Percentiles rank a stretch among this genome's conserved stretches.
Conservation (phyloP, 2,888 invertebrate species). For the Aethes cnicana region DNA sequence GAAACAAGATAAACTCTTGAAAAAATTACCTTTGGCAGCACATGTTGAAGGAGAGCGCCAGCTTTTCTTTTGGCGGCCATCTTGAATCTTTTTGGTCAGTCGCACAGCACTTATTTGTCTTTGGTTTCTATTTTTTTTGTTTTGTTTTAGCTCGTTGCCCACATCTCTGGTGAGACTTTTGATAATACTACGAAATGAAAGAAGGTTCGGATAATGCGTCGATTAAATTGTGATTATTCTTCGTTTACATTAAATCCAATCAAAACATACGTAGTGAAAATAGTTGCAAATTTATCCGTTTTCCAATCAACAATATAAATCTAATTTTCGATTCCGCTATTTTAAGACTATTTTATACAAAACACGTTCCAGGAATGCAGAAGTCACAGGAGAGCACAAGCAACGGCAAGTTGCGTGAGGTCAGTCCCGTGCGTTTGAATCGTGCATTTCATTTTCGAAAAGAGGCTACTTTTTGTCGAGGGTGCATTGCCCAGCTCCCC, state of each 20-base stretch:
- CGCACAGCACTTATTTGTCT: conserved; percentile 70
- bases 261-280: background rate
- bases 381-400: conserved; percentile 38
- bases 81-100: conserved; percentile 60
- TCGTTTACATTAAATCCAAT: background rate
- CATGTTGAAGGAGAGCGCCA: conserved; percentile 88
- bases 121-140: conserved; percentile 56
- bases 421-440: conserved; percentile 52
- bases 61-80: conserved; percentile 90
- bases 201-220: conserved; percentile 4
- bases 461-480: conserved; percentile 60
- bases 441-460: conserved; percentile 57
- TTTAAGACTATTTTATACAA: conserved; percentile 8
- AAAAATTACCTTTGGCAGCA: conserved; percentile 78
- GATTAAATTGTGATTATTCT: conserved; percentile 8
- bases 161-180: conserved; percentile 51
- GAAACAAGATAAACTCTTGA: conserved; percentile 48
- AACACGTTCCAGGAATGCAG: conserved; percentile 20
- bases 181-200: conserved; percentile 12
- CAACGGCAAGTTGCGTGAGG: conserved; percentile 50
- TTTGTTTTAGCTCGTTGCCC: conserved; percentile 57
- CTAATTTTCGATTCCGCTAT: no score
- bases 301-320: no score
- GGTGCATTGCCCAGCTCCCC: conserved; percentile 54
- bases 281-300: conserved; percentile 4